Evolutionary conservation across 2,797 vertebrate genomes (phyloP).

Genomic region (Alosa sapidissima): DNA sequence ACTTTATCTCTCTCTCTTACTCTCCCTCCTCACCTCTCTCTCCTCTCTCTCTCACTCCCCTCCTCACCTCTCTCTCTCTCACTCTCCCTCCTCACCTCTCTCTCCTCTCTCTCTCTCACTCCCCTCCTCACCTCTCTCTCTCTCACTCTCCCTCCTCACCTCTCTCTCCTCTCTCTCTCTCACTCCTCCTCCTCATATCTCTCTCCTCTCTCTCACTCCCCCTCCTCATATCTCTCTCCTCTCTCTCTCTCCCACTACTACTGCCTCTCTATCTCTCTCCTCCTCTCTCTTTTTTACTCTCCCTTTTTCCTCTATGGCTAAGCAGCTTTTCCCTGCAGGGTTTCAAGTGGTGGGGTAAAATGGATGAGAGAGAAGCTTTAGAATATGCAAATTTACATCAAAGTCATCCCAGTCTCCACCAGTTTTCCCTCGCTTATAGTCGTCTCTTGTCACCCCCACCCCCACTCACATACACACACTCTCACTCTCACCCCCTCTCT

Average conservation of each 20-base stretch:
- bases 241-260: background rate
- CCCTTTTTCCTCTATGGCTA: background rate
- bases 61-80: background rate
- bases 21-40: background rate
- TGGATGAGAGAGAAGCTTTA: background rate
- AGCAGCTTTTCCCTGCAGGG: conserved; percentile 18
- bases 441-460: conserved; percentile 11
- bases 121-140: background rate
- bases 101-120: background rate
- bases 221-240: background rate
- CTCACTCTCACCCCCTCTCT: background rate
- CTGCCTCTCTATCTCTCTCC: background rate
- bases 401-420: conserved; percentile 54
- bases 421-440: conserved; percentile 43
- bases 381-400: conserved; percentile 4
- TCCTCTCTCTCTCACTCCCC: background rate
- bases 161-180: background rate
- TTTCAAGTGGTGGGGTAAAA: background rate
- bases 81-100: background rate
- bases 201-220: background rate
- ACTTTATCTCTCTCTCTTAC: background rate
- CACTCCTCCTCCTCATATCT: background rate
- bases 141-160: background rate
- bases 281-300: background rate
- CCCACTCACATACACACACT: background rate